These are phyloP conservation scores for Apotomis turbidana DNA, from an alignment of 2,888 invertebrate genomes.

Conservation along the genomic window DNA sequence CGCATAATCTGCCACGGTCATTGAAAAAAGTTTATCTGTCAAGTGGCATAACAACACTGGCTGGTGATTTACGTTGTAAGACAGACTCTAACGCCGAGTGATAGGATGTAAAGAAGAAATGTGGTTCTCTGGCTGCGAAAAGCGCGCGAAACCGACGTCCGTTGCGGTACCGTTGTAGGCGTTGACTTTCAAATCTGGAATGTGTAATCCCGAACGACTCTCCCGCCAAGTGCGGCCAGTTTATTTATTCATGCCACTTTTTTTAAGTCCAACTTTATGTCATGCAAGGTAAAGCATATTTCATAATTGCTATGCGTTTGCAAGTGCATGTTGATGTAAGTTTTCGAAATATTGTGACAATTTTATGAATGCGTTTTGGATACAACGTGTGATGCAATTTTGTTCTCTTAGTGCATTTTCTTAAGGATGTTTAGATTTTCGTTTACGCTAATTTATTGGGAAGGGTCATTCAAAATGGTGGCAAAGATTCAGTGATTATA, in stretches of 20 bases:
- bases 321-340: not conserved
- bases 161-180: constrained; percentile 70
- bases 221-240: constrained; percentile 50
- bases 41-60: constrained; percentile 42
- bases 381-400: constrained; percentile 1
- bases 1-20: constrained; percentile 42
- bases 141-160: constrained; percentile 66
- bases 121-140: constrained; percentile 49
- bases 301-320: not conserved
- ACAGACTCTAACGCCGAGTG: constrained; percentile 1
- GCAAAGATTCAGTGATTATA: constrained; percentile 6
- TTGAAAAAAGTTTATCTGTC: constrained; percentile 46
- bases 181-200: constrained; percentile 69
- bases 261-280: constrained; percentile 11
- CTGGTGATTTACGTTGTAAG: not conserved
- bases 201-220: constrained; percentile 53
- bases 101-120: constrained; percentile 42
- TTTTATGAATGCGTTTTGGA: constrained; percentile 17
- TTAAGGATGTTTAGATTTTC: not conserved
- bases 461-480: constrained; percentile 18
- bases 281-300: not conserved
- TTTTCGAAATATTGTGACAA: constrained; percentile 5
- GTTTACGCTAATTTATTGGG: not conserved
- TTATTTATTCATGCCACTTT: not conserved
- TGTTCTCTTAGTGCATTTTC: not conserved